A percentile compares a stretch with the other conserved stretches of the same genome.
Evolutionary conservation across 1,140 invertebrate species (phyloP).

Genomic region (Polypedilum pembai): DNA sequence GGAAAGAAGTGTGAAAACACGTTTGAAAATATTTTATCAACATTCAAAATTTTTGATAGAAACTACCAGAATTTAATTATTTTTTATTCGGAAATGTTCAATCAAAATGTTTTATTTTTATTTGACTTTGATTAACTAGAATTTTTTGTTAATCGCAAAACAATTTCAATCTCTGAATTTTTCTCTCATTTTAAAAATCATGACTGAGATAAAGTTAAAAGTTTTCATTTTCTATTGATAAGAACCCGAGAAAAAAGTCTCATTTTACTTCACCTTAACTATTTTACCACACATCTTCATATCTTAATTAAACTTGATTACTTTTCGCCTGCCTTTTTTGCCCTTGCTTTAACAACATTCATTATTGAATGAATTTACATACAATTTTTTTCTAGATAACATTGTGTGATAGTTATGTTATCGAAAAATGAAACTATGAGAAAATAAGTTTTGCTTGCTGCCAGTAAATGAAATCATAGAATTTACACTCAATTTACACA

Average conservation of each 20-base stretch:
- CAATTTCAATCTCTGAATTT: too few species aligned
- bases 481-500: background rate
- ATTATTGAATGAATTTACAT: background rate
- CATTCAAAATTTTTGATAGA: too few species aligned
- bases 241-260: background rate
- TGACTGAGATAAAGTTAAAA: too few species aligned
- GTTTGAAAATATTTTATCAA: too few species aligned
- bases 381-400: slow-evolving; percentile 2
- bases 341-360: background rate
- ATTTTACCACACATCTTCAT: background rate
- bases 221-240: too few species aligned
- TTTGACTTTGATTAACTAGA: too few species aligned
- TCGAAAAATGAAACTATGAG: background rate
- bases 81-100: too few species aligned
- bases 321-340: background rate
- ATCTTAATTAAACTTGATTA: slow-evolving; percentile 27
- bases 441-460: background rate
- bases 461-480: background rate
- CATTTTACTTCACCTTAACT: background rate
- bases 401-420: background rate
- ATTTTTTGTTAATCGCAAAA: too few species aligned
- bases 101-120: too few species aligned
- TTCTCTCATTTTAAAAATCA: too few species aligned
- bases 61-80: too few species aligned
- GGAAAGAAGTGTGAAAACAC: too few species aligned